Evolutionary conservation across 2,113 vertebrate genomes (phyloP), one percentile per base, ranked within the genome.

Genomic region (Gasterosteus nipponicus): DNA sequence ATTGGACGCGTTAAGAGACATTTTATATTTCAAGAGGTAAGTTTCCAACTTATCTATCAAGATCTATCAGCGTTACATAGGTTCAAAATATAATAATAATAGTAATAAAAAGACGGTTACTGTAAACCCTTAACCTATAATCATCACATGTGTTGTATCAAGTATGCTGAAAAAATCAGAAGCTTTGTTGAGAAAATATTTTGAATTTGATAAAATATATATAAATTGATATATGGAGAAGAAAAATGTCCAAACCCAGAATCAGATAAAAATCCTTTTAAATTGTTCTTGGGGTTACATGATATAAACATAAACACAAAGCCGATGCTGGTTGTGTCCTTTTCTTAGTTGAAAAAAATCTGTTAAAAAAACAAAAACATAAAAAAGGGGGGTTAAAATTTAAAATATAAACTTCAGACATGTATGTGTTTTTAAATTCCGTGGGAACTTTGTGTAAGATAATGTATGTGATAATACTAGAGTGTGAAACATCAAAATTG

Each of bases 1-100:
- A 31, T 51, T 74, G 84, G 88, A 82, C 11, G 1, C 49, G 70
- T 44, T 22, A 78, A 84, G 85, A 81, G 62, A 78, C 33, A 22
- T 61, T 68, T 74, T 11, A 69, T 22, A 71, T 63, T 74, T 71
- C 33, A 59, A 75, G 16, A 87, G 88, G 91, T 92, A 74, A 88
- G 90, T 83, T 42, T 80, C 2, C 72, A 46, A 69, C 4, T 64
- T 67, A 11, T 58, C 22, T 26, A 26, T 26, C 22, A 26, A 26
- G 19, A 35, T 44, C 35, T 54, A 53, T 75, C 31, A 44, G 7
- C 1, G 12, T 51, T 39, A 57, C 5, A 49, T 16, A 9, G 3
- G 22, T 56, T 41, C 29, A 10, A 2, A 59, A 26, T 0, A 46
- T 35, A 31, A 10, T 38, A 7, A 38, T 38, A 38, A 38, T 38